Conservation (phyloP, 2,888 invertebrate species). For the Caenorhabditis angaria region DNA sequence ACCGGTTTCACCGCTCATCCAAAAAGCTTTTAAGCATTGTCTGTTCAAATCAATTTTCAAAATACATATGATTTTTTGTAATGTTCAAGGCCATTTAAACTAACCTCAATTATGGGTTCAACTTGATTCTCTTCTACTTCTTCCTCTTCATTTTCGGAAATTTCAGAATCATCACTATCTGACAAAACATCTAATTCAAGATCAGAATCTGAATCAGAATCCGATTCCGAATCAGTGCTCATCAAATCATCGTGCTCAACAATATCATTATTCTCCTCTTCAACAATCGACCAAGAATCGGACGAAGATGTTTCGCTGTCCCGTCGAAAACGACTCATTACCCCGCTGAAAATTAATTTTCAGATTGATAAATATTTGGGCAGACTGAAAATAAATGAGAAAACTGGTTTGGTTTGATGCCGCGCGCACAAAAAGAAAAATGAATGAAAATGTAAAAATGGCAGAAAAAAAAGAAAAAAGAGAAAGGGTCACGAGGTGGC, state of each 20-base stretch:
- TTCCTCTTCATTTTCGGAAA: too few relatives aligned
- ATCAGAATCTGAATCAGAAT: background rate
- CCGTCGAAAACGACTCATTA: background rate
- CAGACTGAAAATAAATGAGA: background rate
- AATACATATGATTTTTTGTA: too few relatives aligned
- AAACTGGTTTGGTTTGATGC: background rate
- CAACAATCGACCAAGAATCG: conserved; percentile 1
- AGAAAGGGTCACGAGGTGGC: background rate
- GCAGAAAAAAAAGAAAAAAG: background rate
- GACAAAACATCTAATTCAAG: background rate
- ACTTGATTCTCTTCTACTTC: background rate
- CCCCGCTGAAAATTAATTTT: background rate
- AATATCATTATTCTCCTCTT: background rate
- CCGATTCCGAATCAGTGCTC: background rate
- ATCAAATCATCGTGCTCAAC: background rate
- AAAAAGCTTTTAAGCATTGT: too few relatives aligned
- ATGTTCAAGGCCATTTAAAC: too few relatives aligned
- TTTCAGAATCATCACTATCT: too few relatives aligned
- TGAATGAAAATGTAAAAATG: background rate
- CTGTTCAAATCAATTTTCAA: too few relatives aligned
- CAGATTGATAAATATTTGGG: too few relatives aligned
- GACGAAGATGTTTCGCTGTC: background rate
- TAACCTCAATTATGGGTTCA: background rate
- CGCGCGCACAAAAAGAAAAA: background rate
- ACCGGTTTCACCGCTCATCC: too few relatives aligned